These are phyloP conservation scores for Selenia dentaria DNA, from an alignment of 2,888 invertebrate species.

Conservation along the genomic window DNA sequence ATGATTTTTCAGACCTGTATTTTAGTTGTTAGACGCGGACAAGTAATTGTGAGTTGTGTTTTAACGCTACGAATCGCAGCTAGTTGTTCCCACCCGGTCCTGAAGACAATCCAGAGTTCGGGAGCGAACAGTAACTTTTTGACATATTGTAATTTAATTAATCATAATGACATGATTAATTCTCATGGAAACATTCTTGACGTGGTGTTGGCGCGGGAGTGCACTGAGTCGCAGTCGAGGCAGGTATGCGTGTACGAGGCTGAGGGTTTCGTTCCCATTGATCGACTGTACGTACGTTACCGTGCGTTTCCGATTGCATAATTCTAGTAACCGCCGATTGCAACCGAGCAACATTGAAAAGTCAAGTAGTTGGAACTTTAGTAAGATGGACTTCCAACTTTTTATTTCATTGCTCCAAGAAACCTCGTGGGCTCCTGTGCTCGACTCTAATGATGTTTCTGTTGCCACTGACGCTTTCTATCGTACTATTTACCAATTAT, in stretches of 20 bases:
- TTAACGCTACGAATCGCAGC: too few relatives aligned
- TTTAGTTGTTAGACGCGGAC: too few relatives aligned
- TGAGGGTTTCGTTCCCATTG: not conserved
- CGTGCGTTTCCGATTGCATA: not conserved
- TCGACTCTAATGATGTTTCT: not conserved
- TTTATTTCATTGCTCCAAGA: not conserved
- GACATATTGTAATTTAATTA: too few relatives aligned
- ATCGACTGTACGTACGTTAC: not conserved
- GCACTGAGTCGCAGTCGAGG: not conserved
- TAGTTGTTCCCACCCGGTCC: too few relatives aligned
- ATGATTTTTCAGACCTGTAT: too few relatives aligned
- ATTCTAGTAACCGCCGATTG: not conserved
- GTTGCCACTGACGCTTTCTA: not conserved
- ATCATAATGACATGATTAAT: too few relatives aligned
- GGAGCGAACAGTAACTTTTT: too few relatives aligned
- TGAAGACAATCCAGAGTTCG: too few relatives aligned
- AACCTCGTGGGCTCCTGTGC: not conserved
- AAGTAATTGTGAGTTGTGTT: too few relatives aligned
- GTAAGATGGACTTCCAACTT: not conserved
- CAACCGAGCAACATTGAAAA: not conserved
- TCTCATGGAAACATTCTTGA: too few relatives aligned
- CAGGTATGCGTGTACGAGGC: not conserved
- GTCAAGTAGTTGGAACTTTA: not conserved
- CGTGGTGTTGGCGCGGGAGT: not conserved
- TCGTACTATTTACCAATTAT: not conserved